phyloP scores from a whole-genome alignment of 2,888 invertebrate genomes.

The Balanococcus diminutus region DNA sequence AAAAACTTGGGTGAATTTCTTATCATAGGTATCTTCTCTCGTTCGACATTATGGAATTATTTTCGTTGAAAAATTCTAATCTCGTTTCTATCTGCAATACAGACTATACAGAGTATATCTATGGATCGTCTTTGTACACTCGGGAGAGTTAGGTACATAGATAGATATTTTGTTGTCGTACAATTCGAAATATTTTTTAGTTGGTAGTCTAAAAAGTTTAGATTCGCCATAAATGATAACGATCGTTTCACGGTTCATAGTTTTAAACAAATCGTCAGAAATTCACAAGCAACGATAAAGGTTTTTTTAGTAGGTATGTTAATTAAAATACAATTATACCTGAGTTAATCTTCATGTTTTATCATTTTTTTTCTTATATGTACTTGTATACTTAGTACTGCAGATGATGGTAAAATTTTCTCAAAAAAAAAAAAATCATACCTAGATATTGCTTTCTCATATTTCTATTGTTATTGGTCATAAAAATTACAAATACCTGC shows the following conservation, averaged over 20 bases:
- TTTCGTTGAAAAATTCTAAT: neutral
- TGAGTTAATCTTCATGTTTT: neutral
- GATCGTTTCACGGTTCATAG: neutral
- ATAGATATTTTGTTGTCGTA: neutral
- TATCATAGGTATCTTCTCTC: neutral
- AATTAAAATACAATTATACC: conserved; percentile 1
- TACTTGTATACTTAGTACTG: neutral
- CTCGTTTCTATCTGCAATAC: neutral
- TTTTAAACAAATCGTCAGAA: neutral
- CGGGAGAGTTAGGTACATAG: neutral
- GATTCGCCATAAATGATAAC: neutral
- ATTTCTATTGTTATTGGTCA: neutral
- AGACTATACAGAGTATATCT: neutral
- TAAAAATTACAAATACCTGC: neutral
- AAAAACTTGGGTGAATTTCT: neutral
- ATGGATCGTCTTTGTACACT: neutral
- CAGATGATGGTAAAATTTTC: neutral
- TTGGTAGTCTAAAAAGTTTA: neutral
- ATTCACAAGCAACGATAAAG: neutral
- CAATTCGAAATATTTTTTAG: neutral
- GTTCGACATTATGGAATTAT: neutral
- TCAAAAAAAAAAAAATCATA: neutral
- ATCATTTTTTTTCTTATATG: neutral
- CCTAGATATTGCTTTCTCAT: neutral
- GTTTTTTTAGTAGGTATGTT: neutral